Base-by-base conservation (phyloP, 2,113 vertebrate genomes). In the Tachycineta bicolor region DNA sequence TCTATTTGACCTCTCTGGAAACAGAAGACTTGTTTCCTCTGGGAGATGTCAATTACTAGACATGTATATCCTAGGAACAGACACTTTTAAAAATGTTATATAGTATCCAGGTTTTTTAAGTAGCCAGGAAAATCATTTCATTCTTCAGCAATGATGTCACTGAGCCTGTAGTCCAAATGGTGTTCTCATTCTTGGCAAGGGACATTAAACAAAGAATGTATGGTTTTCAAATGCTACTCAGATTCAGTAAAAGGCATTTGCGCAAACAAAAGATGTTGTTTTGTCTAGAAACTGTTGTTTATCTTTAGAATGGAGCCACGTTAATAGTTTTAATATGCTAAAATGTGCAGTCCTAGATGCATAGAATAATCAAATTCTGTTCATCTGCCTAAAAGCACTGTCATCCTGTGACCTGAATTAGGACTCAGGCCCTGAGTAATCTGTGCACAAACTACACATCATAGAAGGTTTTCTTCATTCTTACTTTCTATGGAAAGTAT, bases 141-240 rank as follows among this genome's bases (percentile, higher is more conserved):
- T 97, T 83, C 55, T 86, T 96, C 44, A 77, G 60, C 63, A 68
- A 12, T 96, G 93, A 97, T 83, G 85, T 97, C 92, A 95, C 67
- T 71, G 68, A 81, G 70, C 63, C 74, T 93, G 69, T 84, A 90
- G 76, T 93, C 97, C 96, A 96, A 96, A 49, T 91, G 83, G 25
- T 95, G 94, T 88, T 95, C 95, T 96, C 94, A 96, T 93, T 96
- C 92, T 91, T 97, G 97, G 96, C 97, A 90, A 69, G 70, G 62
- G 86, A 69, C 6, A 16, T 94, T 96, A 92, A 96, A 96, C 83
- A 90, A 93, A 97, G 70, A 92, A 83, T 74, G 76, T 93, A 93
- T 96, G 84, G 87, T 91, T 96, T 96, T 92, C 55, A 91, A 94
- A 95, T 87, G 58, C 65, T 96, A 53, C 78, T 96, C 77, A 55